Base-by-base conservation (phyloP, 2,888 invertebrate genomes). In the Coelinius sp. region DNA sequence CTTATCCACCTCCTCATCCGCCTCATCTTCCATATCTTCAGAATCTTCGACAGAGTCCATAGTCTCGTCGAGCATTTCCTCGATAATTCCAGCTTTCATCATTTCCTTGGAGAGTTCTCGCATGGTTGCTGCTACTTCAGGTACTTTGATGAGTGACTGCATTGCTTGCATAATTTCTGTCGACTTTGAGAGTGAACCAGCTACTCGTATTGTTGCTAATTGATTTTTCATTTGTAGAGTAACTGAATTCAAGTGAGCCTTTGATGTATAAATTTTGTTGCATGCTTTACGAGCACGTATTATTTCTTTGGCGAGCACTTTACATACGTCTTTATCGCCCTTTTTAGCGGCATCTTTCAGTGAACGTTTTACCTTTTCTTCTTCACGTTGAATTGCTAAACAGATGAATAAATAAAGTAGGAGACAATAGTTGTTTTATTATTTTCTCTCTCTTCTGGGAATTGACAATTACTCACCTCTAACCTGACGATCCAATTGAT, bases 101-200 rank as follows among this genome's bases (percentile, higher is more conserved):
- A 99, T 99, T 90, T 99, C 99, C 85, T 96, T 97, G 1, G 98
- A 98, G 90, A 99, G 90, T 79, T 98, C 98, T 82, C 97, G 94
- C 99, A 99, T 99, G 0, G 97, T 97, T 46, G 93, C 94, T 0
- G 97, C 95, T 2, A 99, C 93, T 88, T 99, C 99, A 0, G 98
- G 97, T 14, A 98, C 91, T 78, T 95, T 92, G 1, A 99, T 90
- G 6, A 99, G 89, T 4, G 93, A 92, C 85, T 98, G 98, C 98
- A 99, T 99, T 0, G 96, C 95, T 89, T 95, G 95, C 99, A 99
- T 99, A 0, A 99, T 98, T 90, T 98, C 98, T 1, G 98, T 97
- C 27, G 98, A 98, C 86, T 97, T 97, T 82, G 96, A 93, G 64
- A 99, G 88, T 0, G 97, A 93, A 5, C 98, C 98, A 25, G 98